These are phyloP conservation scores for Rachycentron canadum DNA, from an alignment of 2,797 vertebrate species.

Conservation along the genomic window DNA sequence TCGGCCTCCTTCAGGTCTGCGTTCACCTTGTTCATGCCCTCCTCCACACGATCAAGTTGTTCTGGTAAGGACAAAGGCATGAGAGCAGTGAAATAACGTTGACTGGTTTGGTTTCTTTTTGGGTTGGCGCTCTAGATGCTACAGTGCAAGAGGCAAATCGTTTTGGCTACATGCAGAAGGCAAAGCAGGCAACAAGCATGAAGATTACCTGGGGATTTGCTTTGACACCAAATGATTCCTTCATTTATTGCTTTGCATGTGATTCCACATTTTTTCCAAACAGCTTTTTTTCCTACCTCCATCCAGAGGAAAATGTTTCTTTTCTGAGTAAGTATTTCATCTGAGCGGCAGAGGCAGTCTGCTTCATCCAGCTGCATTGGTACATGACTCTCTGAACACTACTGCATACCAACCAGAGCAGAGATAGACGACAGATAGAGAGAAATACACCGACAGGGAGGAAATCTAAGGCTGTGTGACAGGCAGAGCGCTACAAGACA, in stretches of 20 bases:
- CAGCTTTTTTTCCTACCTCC: slow-evolving; percentile 42
- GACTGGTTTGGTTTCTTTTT: slow-evolving; percentile 29
- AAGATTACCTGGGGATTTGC: slow-evolving; percentile 7
- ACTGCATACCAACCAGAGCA: not conserved
- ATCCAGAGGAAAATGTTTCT: slow-evolving; percentile 16
- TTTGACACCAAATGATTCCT: not conserved
- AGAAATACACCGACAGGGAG: not conserved
- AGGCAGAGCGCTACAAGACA: not conserved
- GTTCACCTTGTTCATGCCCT: slow-evolving; percentile 99
- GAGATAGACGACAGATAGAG: not conserved
- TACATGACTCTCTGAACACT: slow-evolving; percentile 8
- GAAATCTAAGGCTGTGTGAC: not conserved
- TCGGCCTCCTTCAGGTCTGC: slow-evolving; percentile 99
- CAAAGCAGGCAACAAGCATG: slow-evolving; percentile 63
- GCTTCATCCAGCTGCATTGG: slow-evolving; percentile 25
- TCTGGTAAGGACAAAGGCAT: slow-evolving; percentile 99
- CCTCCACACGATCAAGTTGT: slow-evolving; percentile 99
- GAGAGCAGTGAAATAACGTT: slow-evolving; percentile 95
- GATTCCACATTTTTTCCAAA: not conserved
- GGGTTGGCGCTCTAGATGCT: slow-evolving; percentile 61
- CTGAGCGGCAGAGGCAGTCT: slow-evolving; percentile 11
- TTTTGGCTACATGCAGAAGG: slow-evolving; percentile 52
- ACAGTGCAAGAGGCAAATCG: slow-evolving; percentile 57
- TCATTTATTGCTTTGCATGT: slow-evolving; percentile 4
- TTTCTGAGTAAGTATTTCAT: slow-evolving; percentile 29